Base-by-base conservation (phyloP, 2,888 invertebrate species). In the Dascillus cervinus region DNA sequence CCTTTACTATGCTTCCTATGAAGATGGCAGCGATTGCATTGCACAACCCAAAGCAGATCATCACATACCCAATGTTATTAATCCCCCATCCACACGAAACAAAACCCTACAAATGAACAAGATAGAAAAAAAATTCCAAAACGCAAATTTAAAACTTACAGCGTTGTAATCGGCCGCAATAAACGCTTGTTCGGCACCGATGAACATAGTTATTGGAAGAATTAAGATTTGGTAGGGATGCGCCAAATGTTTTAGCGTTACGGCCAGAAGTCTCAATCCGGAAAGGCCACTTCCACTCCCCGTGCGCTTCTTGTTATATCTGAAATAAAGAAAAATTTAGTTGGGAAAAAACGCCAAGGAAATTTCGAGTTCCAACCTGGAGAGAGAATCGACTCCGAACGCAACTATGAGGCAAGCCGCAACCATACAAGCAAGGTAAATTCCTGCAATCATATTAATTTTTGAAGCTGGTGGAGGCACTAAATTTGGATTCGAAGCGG, bases 151-250 rank as follows among this genome's bases (percentile, higher is more conserved):
- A 4, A 11, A 13, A 65, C 71, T 67, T 63, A 83, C 85, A 44
- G 82, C 79, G 3, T 81, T 86, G 44, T 77, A 86, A 57, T 85
- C 85, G 15, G 90, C 91, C 0, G 85, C 83, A 54, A 91, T 74
- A 58, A 91, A 94, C 0, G 91, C 92, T 63, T 94, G 92, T 55
- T 94, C 92, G 13, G 92, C 78, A 0, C 95, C 94, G 44, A 91
- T 90, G 65, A 92, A 95, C 49, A 92, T 81, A 1, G 91, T 94
- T 22, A 95, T 80, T 0, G 94, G 94, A 32, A 94, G 67, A 44
- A 95, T 72, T 15, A 95, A 68, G 40, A 91, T 64, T 64, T 91
- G 91, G 55, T 84, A 81, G 13, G 78, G 79, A 58, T 87, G 78
- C 13, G 74, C 69, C 30, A 90, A 65, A 48, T 92, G 82, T 34